Conservation (phyloP, 2,888 invertebrate genomes). For the Odiellus spinosus region DNA sequence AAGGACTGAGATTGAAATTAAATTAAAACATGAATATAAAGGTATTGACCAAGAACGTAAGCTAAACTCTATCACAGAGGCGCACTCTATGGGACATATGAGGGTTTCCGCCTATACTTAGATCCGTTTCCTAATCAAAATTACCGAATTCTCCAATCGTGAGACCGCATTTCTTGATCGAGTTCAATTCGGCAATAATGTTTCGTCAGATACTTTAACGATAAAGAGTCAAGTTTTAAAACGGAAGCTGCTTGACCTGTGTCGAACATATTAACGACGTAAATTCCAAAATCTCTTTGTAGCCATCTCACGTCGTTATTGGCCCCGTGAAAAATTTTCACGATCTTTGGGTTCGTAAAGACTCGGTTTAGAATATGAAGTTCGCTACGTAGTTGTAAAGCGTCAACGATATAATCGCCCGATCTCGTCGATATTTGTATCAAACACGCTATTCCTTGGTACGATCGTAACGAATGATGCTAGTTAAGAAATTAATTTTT, state of each 20-base stretch:
- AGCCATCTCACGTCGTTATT: slow-evolving; percentile 78
- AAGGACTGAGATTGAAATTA: slow-evolving; percentile 52
- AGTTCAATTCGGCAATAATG: slow-evolving; percentile 59
- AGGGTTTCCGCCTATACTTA: too few relatives aligned
- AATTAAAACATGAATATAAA: too few relatives aligned
- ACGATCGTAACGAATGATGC: slow-evolving; percentile 82
- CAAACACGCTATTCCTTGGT: slow-evolving; percentile 86
- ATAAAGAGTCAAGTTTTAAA: slow-evolving; percentile 50
- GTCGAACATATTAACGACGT: slow-evolving; percentile 93
- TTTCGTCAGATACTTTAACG: slow-evolving; percentile 55
- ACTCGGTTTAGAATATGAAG: slow-evolving; percentile 66
- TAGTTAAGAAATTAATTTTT: slow-evolving; percentile 27
- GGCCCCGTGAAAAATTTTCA: slow-evolving; percentile 90
- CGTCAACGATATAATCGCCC: slow-evolving; percentile 76
- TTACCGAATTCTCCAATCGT: slow-evolving; percentile 80
- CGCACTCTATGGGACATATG: too few relatives aligned
- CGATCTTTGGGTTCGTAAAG: slow-evolving; percentile 71
- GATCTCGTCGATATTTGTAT: slow-evolving; percentile 73
- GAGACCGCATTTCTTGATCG: slow-evolving; percentile 80
- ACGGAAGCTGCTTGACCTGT: slow-evolving; percentile 72
- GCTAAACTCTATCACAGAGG: too few relatives aligned
- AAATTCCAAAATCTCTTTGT: slow-evolving; percentile 84
- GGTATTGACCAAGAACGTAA: too few relatives aligned
- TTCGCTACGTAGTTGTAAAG: slow-evolving; percentile 62
- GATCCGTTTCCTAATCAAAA: too few relatives aligned